Evolutionary conservation across 2,113 vertebrate genomes (phyloP), one percentile per base, ranked within the genome.

Genomic region (Psittacula cyanocephala): DNA sequence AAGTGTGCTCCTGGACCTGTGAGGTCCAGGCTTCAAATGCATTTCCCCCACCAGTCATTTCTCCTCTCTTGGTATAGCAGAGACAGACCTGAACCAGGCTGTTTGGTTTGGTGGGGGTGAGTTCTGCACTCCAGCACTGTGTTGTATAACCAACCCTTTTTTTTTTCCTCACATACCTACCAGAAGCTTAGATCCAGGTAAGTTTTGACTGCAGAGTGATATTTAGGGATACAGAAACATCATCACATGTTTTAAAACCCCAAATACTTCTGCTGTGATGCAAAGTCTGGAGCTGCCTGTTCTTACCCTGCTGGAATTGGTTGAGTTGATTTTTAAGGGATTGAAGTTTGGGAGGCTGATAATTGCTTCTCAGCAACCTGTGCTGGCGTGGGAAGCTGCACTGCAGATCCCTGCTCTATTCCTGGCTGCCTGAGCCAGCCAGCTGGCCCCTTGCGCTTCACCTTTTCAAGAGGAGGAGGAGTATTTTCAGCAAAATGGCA

Each of bases 401-500:
- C 57, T 39, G 65, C 91, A 67, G 84, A 65, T 77, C 81, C 67
- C 55, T 41, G 64, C 81, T 91, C 41, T 92, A 60, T 95, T 96
- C 87, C 87, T 92, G 68, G 44, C 80, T 86, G 81, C 67, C 49
- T 39, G 35, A 88, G 83, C 71, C 74, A 84, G 68, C 68, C 79
- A 81, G 35, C 69, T 75, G 23, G 47, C 74, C 85, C 70, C 39
- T 84, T 0, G 0, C 2, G 6, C 57, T 81, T 89, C 78, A 87
- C 93, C 90, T 95, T 71, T 79, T 4, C 6, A 72, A 78, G 43
- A 89, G 37, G 44, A 89, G 37, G 44, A 90, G 71, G 25, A 89
- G 24, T 64, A 28, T 93, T 94, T 89, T 91, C 88, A 89, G 78
- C 77, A 87, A 87, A 94, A 84, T 59, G 39, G 65, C 59, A 11